Conservation (phyloP, 1,140 invertebrate genomes). For the Heliconius melpomene region DNA sequence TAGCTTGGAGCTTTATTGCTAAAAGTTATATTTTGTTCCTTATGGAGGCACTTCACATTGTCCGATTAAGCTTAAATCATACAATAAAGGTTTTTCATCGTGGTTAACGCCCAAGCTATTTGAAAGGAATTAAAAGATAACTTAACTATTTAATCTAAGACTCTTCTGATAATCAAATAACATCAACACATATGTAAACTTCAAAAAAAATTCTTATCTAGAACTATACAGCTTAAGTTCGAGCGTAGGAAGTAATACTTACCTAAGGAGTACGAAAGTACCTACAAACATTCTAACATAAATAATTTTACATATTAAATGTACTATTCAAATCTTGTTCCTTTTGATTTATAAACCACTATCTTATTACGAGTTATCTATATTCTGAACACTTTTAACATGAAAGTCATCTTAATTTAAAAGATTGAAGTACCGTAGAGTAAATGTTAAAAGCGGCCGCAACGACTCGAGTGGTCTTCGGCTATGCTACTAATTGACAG, state of each 20-base stretch:
- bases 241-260: not conserved
- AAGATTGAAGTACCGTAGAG: conserved; percentile 30
- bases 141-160: no score
- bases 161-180: no score
- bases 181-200: not conserved
- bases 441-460: conserved; percentile 33
- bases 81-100: no score
- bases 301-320: not conserved
- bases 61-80: no score
- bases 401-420: conserved; percentile 34
- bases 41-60: not conserved
- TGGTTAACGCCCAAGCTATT: no score
- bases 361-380: conserved; percentile 23
- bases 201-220: not conserved
- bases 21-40: not conserved
- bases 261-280: not conserved
- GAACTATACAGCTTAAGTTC: not conserved
- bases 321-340: not conserved
- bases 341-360: conserved; percentile 5
- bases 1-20: not conserved
- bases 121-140: no score
- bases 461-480: conserved; percentile 43
- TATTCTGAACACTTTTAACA: conserved; percentile 31
- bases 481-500: conserved; percentile 39
- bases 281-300: not conserved